A percentile compares a stretch with the other conserved stretches of the same genome.
phyloP scores from a whole-genome alignment of 2,113 vertebrate species.

The Poecilia latipinna region DNA sequence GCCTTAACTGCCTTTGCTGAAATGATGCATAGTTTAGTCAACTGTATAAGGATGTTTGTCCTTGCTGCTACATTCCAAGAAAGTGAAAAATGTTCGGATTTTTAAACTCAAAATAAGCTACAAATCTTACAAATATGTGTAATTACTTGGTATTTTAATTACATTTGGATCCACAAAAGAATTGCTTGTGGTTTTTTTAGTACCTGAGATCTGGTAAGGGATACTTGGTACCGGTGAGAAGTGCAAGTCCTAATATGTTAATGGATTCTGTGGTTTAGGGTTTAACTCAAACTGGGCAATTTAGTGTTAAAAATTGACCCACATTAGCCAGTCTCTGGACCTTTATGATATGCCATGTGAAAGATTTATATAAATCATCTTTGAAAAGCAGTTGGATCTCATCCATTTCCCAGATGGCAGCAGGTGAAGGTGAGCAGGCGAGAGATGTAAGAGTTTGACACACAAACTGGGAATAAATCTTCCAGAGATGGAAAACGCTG shows the following conservation, averaged over 20 bases:
- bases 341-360: not conserved
- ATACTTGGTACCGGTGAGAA: not conserved
- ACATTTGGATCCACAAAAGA: too few relatives aligned
- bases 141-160: too few relatives aligned
- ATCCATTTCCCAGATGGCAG: conserved; percentile 12
- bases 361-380: conserved; percentile 18
- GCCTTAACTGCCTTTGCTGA: too few relatives aligned
- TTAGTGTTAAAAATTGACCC: conserved; percentile 1
- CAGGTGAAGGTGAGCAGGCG: conserved; percentile 8
- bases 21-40: too few relatives aligned
- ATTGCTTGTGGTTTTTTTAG: not conserved
- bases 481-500: conserved; percentile 22
- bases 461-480: not conserved
- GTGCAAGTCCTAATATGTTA: too few relatives aligned
- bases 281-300: conserved; percentile 9
- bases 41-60: too few relatives aligned
- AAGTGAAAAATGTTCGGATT: too few relatives aligned
- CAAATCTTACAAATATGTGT: too few relatives aligned
- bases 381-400: not conserved
- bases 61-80: too few relatives aligned
- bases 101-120: too few relatives aligned
- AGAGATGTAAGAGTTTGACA: conserved; percentile 19
- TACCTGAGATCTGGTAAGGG: not conserved
- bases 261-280: not conserved
- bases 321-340: not conserved